Percentiles rank a stretch among this genome's conserved stretches.
phyloP scores from a whole-genome alignment of 2,888 invertebrate species.

The Andrena bucephala region DNA sequence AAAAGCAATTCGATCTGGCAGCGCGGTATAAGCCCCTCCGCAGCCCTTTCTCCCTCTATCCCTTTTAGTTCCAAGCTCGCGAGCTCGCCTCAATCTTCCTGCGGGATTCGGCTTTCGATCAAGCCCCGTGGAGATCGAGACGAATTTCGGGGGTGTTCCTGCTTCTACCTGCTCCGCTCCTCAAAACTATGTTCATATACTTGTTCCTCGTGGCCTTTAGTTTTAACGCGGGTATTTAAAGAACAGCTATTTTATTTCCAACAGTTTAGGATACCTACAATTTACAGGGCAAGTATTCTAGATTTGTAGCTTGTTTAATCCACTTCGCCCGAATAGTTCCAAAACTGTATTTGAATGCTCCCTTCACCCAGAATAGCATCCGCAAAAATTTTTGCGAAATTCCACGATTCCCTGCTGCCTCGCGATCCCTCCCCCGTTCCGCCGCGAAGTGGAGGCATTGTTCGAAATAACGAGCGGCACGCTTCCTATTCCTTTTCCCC shows the following conservation, averaged over 20 bases:
- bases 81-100: conserved; percentile 40
- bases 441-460: conserved; percentile 43
- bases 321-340: too few relatives aligned
- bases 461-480: conserved; percentile 43
- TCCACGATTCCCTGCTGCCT: not conserved
- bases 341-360: too few relatives aligned
- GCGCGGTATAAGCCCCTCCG: conserved; percentile 57
- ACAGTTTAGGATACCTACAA: too few relatives aligned
- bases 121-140: not conserved
- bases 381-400: not conserved
- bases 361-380: too few relatives aligned
- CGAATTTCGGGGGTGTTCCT: not conserved
- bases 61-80: conserved; percentile 33
- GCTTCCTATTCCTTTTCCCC: conserved; percentile 30
- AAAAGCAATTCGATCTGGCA: conserved; percentile 80
- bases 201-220: too few relatives aligned
- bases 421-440: not conserved
- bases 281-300: too few relatives aligned
- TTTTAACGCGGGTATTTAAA: too few relatives aligned
- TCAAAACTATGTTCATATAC: too few relatives aligned
- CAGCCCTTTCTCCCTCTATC: conserved; percentile 8
- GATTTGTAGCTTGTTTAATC: too few relatives aligned
- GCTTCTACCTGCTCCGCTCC: not conserved
- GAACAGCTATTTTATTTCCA: too few relatives aligned
- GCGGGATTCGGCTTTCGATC: conserved; percentile 33